phyloP scores from a whole-genome alignment of 2,113 vertebrate species.

The Percina caprodes region DNA sequence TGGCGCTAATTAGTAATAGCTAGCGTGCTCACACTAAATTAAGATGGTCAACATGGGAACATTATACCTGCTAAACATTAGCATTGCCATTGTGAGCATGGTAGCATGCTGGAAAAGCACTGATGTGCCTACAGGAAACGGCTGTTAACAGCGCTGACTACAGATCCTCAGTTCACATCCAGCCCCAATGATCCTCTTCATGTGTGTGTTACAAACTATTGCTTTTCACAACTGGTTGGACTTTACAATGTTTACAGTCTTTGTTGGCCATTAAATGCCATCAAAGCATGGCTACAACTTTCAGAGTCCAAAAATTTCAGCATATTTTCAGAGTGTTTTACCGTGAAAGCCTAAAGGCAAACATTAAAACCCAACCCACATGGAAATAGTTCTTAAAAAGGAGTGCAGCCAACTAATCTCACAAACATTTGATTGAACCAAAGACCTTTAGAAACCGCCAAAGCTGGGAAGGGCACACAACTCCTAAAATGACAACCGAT shows the following conservation, averaged over 20 bases:
- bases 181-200: neutral
- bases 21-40: neutral
- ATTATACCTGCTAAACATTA: neutral
- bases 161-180: neutral
- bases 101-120: neutral
- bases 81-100: neutral
- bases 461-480: slow-evolving; percentile 67
- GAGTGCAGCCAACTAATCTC: slow-evolving; percentile 70
- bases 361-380: slow-evolving; percentile 54
- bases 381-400: slow-evolving; percentile 67
- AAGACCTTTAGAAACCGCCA: slow-evolving; percentile 71
- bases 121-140: too few species aligned
- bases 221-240: slow-evolving; percentile 20
- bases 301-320: slow-evolving; percentile 15
- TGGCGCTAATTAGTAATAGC: neutral
- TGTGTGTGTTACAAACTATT: neutral
- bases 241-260: slow-evolving; percentile 13
- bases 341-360: slow-evolving; percentile 49
- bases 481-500: slow-evolving; percentile 78
- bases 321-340: slow-evolving; percentile 41
- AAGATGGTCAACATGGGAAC: neutral
- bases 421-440: slow-evolving; percentile 75
- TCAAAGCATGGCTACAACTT: slow-evolving; percentile 22
- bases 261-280: neutral
- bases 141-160: neutral